Base-by-base conservation (phyloP, 2,888 invertebrate species). In the Steinernema scapterisci region DNA sequence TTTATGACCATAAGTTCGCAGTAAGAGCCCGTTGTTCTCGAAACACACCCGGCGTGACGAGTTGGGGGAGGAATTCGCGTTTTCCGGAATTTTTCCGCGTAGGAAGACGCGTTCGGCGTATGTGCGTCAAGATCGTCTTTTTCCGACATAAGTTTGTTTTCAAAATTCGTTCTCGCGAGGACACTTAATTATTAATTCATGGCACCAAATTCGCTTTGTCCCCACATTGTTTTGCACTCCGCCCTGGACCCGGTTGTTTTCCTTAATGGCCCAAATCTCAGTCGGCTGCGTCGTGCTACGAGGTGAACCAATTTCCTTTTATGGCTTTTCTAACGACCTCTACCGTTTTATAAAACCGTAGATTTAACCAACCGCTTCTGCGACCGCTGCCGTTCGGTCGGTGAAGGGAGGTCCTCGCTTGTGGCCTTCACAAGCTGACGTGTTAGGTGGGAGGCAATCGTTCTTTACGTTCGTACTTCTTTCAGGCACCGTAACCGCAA, bases 221-320 rank as follows among this genome's bases (percentile, higher is more conserved):
- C 63, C 63, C 63, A 16, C 38, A 6, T 31, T 31, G 16, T 25
- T 25, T 54, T 54, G 21, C 54, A 23, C 54, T 54, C 3, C 21
- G 5, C 25, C 2, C 63, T 9, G 6, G 27, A 21, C 16, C 31
- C 7, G 7, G 31, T 63, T 63, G 63, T 63, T 63, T 27, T 63
- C 63, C 63, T 63, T 19, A 63, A 25, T 31, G 63, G 7, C 31
- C 63, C 38, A 27, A 63, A 63, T 63, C 63, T 63, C 3, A 38
- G 27, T 2, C 19, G 6, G 38, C 38, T 38, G 31, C 63, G 11
- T 27, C 27, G 3, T 63, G 27, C 13, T 5, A 44, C 54, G 25
- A n/a, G 38, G 38, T 27, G 63, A 63, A 63, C 63, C 27, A 63
- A 63, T 63, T 63, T 63, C 63, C 63, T 27, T 63, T 63, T 63